Evolutionary conservation across 2,888 invertebrate species (phyloP).

Genomic region (Agriotes lineatus): DNA sequence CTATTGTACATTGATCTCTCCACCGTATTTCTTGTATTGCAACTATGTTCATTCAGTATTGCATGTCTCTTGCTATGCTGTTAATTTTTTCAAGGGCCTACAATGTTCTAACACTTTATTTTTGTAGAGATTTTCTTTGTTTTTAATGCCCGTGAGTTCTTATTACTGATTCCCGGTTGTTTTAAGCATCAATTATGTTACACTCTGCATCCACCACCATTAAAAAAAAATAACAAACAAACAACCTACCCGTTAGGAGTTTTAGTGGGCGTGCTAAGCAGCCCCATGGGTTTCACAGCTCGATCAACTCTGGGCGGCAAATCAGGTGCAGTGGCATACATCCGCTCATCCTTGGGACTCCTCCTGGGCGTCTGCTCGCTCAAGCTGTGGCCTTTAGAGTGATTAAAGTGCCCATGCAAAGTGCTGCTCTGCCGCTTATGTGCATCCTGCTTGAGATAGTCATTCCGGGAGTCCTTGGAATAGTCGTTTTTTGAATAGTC

Average conservation of each 20-base stretch:
- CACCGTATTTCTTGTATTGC: too few relatives aligned
- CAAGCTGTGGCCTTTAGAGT: constrained; percentile 59
- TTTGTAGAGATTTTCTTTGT: too few relatives aligned
- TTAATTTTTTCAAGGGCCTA: too few relatives aligned
- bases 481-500: constrained; percentile 52
- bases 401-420: constrained; percentile 60
- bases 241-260: constrained; percentile 58
- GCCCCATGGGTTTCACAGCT: constrained; percentile 80
- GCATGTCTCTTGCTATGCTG: too few relatives aligned
- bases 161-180: too few relatives aligned
- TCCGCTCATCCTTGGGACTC: constrained; percentile 59
- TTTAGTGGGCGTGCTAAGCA: constrained; percentile 62
- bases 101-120: too few relatives aligned
- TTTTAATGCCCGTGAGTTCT: too few relatives aligned
- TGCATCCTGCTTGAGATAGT: constrained; percentile 45
- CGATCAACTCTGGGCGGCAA: constrained; percentile 87
- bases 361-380: constrained; percentile 58
- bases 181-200: too few relatives aligned
- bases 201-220: too few relatives aligned
- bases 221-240: neutral
- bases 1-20: too few relatives aligned
- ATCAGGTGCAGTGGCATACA: constrained; percentile 75
- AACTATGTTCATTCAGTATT: too few relatives aligned
- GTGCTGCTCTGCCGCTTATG: constrained; percentile 64
- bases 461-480: constrained; percentile 21